These are phyloP conservation scores for Sebastiscus albofasciatus DNA, from an alignment of 2,797 vertebrate species.

Conservation along the genomic window DNA sequence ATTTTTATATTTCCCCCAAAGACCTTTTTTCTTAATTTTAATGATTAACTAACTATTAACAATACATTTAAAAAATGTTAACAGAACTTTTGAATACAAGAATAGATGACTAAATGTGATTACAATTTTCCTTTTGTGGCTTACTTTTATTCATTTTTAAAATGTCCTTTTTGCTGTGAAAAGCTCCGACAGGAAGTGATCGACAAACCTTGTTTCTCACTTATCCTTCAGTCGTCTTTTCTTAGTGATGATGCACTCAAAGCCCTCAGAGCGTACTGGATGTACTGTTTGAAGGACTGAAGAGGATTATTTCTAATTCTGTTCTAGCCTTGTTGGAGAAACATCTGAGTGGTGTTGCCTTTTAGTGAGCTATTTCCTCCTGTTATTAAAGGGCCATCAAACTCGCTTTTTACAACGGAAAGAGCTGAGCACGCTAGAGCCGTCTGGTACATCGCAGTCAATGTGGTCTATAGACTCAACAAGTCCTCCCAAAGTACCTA, in stretches of 20 bases:
- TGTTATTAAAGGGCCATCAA: background rate
- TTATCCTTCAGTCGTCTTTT: background rate
- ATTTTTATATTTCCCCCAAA: too few species aligned
- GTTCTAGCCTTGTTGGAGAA: background rate
- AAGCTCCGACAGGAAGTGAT: background rate
- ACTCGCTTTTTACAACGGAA: background rate
- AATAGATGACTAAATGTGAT: background rate
- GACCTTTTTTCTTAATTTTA: too few species aligned
- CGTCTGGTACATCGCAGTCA: background rate
- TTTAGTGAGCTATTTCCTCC: background rate
- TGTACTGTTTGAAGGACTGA: background rate
- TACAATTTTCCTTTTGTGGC: background rate
- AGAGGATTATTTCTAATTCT: background rate
- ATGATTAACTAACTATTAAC: background rate
- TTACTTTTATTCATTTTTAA: background rate
- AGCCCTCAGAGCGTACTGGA: background rate
- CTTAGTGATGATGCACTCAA: background rate
- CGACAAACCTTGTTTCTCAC: background rate
- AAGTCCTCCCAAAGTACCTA: background rate
- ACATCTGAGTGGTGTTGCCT: background rate
- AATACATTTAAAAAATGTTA: background rate
- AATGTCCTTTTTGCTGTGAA: background rate
- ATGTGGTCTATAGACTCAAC: background rate
- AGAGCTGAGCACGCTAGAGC: background rate
- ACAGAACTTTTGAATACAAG: background rate